Evolutionary conservation across 2,113 vertebrate species (phyloP).

Genomic region (Apus apus): DNA sequence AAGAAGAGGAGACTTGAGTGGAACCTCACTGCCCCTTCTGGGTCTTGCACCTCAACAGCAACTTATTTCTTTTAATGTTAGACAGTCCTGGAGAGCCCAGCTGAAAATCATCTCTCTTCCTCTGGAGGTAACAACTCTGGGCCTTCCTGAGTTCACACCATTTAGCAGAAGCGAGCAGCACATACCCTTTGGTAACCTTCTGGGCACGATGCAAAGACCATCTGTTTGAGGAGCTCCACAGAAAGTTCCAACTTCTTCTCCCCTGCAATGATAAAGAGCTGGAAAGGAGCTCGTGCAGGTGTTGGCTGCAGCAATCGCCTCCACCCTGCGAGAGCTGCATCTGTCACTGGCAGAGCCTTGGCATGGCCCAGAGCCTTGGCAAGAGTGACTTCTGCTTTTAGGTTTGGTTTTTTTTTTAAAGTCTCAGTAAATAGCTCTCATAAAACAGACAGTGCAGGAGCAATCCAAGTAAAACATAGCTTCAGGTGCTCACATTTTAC

Average conservation of each 20-base stretch:
- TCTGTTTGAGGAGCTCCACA: neutral
- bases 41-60: neutral
- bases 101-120: neutral
- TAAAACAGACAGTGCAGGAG: neutral
- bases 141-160: neutral
- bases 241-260: neutral
- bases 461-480: conserved; percentile 29
- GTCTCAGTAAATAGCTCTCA: neutral
- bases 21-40: neutral
- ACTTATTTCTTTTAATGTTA: neutral
- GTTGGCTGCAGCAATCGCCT: neutral
- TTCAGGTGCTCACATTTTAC: conserved; percentile 32
- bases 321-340: neutral
- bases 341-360: neutral
- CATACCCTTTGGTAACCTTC: neutral
- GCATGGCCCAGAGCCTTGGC: neutral
- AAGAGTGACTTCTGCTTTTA: neutral
- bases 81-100: neutral
- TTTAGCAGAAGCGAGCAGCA: neutral
- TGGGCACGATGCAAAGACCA: neutral
- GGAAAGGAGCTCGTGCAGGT: neutral
- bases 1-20: neutral
- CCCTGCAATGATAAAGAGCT: neutral
- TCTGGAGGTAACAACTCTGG: neutral
- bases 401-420: neutral